A percentile compares a stretch with the other conserved stretches of the same genome.
These are phyloP conservation scores for Helicoverpa zea DNA, from an alignment of 1,140 invertebrate species.

Conservation along the genomic window DNA sequence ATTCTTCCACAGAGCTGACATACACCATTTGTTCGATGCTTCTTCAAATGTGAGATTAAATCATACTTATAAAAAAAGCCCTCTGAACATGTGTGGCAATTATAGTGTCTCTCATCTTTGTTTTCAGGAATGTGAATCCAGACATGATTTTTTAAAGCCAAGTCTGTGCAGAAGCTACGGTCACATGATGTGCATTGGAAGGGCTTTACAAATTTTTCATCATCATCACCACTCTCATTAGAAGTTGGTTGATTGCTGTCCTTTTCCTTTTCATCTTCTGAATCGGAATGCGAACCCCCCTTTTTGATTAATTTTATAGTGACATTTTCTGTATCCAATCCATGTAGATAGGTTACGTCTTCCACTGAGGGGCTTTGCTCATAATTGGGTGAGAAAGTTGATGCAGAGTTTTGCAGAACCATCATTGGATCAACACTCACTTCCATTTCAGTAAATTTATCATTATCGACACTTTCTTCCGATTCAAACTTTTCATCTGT, in stretches of 20 bases:
- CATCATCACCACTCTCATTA: constrained; percentile 42
- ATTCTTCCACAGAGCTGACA: constrained; percentile 91
- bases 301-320: constrained; percentile 79
- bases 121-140: constrained; percentile 75
- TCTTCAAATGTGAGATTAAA: constrained; percentile 89
- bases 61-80: constrained; percentile 89
- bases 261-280: constrained; percentile 7
- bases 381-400: constrained; percentile 52
- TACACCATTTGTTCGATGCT: constrained; percentile 88
- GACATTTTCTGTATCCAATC: constrained; percentile 74
- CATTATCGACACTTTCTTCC: constrained; percentile 56
- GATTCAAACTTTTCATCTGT: constrained; percentile 57
- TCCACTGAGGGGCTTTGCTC: constrained; percentile 56
- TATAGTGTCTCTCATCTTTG: constrained; percentile 63
- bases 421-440: constrained; percentile 84
- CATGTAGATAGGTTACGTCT: constrained; percentile 75
- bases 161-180: constrained; percentile 75
- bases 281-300: constrained; percentile 44
- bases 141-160: constrained; percentile 81
- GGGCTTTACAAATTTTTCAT: constrained; percentile 63
- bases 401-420: constrained; percentile 77
- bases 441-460: constrained; percentile 78
- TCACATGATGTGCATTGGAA: constrained; percentile 75
- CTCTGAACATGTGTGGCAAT: constrained; percentile 89
- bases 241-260: not conserved